Evolutionary conservation across 2,888 invertebrate species (phyloP).

Genomic region (Cephus rjabovi): DNA sequence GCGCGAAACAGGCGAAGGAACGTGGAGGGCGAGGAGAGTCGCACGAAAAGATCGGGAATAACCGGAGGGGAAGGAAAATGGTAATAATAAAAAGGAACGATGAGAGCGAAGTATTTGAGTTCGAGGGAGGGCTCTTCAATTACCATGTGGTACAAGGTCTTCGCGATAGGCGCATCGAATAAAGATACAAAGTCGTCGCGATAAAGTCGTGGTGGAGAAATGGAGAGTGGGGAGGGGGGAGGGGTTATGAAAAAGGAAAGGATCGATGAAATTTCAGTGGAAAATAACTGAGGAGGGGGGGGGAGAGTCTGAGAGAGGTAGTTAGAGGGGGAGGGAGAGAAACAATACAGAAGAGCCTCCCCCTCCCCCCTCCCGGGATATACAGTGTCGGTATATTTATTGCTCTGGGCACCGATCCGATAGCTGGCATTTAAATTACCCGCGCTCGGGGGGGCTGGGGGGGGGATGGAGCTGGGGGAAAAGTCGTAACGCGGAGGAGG

Average conservation of each 20-base stretch:
- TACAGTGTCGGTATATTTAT: not conserved
- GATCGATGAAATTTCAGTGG: conserved; percentile 18
- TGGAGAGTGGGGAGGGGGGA: not conserved
- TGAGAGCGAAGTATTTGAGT: no score
- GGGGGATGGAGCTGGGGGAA: conserved; percentile 16
- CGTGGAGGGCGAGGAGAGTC: no score
- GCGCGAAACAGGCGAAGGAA: no score
- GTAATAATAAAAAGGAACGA: no score
- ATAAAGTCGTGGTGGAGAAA: no score
- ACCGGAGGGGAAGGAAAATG: no score
- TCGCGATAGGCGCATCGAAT: no score
- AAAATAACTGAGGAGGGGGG: conserved; percentile 14
- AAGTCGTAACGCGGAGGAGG: not conserved
- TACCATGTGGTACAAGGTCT: no score
- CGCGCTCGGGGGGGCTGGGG: conserved; percentile 4
- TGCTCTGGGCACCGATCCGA: not conserved
- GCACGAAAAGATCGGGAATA: no score
- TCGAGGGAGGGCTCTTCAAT: no score
- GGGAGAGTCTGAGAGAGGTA: conserved; percentile 14
- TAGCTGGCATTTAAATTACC: conserved; percentile 39
- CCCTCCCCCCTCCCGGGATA: not conserved
- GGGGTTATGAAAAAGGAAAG: not conserved
- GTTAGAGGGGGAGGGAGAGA: conserved; percentile 16
- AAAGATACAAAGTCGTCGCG: no score
- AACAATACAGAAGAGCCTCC: conserved; percentile 26